These are phyloP conservation scores for Scyliorhinus canicula DNA, from an alignment of 2,797 vertebrate genomes.

Conservation along the genomic window DNA sequence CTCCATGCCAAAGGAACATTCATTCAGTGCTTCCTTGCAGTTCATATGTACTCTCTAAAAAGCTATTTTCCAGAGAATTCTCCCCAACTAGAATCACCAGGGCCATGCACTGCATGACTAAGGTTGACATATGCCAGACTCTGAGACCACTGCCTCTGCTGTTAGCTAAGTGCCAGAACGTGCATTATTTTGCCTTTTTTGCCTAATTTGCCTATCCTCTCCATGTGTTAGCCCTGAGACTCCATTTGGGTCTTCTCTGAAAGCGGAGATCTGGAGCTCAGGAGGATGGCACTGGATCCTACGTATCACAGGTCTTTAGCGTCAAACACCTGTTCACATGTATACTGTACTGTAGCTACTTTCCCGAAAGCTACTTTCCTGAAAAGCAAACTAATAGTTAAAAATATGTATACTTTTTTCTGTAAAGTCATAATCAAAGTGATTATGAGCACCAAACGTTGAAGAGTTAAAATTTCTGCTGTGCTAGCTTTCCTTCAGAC, in stretches of 20 bases:
- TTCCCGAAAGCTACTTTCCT: neutral
- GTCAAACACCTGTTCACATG: neutral
- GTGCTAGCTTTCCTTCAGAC: slow-evolving; percentile 5
- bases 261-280: neutral
- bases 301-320: neutral
- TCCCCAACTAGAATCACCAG: neutral
- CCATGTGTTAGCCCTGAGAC: neutral
- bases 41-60: neutral
- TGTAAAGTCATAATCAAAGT: neutral
- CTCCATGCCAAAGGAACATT: neutral
- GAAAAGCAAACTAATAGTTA: neutral
- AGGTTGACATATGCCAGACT: neutral
- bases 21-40: neutral
- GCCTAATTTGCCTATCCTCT: neutral
- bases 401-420: neutral
- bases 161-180: neutral
- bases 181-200: too few relatives aligned
- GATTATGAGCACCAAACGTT: neutral
- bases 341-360: neutral
- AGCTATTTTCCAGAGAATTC: neutral
- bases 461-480: neutral
- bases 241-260: neutral
- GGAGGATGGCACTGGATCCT: neutral
- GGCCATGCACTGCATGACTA: neutral
- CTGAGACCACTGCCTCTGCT: neutral